Conservation (phyloP, 2,888 invertebrate species). For the Drosophila mayaguana region DNA sequence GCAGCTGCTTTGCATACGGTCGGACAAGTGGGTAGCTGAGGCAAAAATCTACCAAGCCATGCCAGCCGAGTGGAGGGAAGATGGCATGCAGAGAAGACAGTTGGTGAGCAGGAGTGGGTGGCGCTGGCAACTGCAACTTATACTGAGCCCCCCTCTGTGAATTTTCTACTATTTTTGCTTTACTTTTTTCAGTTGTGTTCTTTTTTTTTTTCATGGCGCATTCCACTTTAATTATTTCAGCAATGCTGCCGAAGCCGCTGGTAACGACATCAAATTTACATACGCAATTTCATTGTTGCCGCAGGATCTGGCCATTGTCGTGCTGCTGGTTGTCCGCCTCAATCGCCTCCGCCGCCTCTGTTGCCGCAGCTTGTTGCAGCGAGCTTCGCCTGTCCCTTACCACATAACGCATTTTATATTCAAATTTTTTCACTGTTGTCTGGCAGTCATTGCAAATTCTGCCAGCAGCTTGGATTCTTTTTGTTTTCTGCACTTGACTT, state of each 20-base stretch:
- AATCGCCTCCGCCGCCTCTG: neutral
- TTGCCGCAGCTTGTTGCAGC: conserved; percentile 15
- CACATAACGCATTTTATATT: conserved; percentile 79
- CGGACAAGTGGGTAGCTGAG: conserved; percentile 49
- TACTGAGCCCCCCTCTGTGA: conserved; percentile 37
- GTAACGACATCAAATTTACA: conserved; percentile 82
- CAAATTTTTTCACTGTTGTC: conserved; percentile 73
- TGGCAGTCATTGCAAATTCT: conserved; percentile 68
- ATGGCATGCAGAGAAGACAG: conserved; percentile 27
- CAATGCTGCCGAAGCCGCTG: conserved; percentile 74
- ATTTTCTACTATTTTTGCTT: conserved; percentile 30
- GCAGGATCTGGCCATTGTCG: conserved; percentile 72
- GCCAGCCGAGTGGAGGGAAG: conserved; percentile 54
- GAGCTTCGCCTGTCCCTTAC: conserved; percentile 35
- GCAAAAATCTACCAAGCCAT: conserved; percentile 54
- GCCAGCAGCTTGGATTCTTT: conserved; percentile 49
- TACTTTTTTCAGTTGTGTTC: conserved; percentile 7
- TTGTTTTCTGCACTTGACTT: conserved; percentile 61
- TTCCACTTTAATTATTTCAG: conserved; percentile 80
- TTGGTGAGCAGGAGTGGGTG: neutral
- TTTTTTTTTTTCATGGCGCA: conserved; percentile 45
- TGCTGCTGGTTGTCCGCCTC: conserved; percentile 39
- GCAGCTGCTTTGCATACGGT: conserved; percentile 75
- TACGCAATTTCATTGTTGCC: conserved; percentile 82
- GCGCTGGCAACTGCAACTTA: conserved; percentile 50